phyloP scores from a whole-genome alignment of 2,113 vertebrate genomes.

The Brachyhypopomus occidentalis region DNA sequence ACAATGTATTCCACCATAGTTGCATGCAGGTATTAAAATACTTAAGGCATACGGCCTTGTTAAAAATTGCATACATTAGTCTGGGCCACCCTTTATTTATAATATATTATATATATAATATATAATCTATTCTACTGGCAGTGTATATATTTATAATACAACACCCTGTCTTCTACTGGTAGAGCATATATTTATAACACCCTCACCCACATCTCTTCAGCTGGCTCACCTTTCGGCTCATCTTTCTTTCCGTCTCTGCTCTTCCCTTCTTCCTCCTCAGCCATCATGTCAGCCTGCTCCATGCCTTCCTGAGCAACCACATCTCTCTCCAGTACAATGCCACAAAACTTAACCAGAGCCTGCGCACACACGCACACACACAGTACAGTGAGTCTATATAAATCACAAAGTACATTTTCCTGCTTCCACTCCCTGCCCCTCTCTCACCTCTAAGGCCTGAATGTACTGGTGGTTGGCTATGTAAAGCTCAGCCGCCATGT shows the following conservation, averaged over 20 bases:
- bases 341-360: slow-evolving; percentile 71
- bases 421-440: too few species aligned
- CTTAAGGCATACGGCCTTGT: too few species aligned
- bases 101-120: too few species aligned
- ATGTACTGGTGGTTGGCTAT: slow-evolving; percentile 87
- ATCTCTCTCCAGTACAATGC: slow-evolving; percentile 59
- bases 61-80: too few species aligned
- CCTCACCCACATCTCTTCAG: too few species aligned
- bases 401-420: background rate
- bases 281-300: background rate
- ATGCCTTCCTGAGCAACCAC: background rate
- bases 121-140: too few species aligned
- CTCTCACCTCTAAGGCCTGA: slow-evolving; percentile 85
- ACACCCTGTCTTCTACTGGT: too few species aligned
- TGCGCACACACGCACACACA: slow-evolving; percentile 37
- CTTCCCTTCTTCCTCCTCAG: background rate
- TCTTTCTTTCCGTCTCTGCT: slow-evolving; percentile 14
- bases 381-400: background rate
- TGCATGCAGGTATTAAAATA: too few species aligned
- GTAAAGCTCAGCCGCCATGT: slow-evolving; percentile 91
- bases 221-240: slow-evolving; percentile 3
- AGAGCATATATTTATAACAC: too few species aligned
- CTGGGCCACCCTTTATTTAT: too few species aligned
- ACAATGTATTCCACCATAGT: too few species aligned
- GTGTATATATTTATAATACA: too few species aligned